Evolutionary conservation across 2,113 vertebrate genomes (phyloP).

Genomic region (Syngnathus scovelli): DNA sequence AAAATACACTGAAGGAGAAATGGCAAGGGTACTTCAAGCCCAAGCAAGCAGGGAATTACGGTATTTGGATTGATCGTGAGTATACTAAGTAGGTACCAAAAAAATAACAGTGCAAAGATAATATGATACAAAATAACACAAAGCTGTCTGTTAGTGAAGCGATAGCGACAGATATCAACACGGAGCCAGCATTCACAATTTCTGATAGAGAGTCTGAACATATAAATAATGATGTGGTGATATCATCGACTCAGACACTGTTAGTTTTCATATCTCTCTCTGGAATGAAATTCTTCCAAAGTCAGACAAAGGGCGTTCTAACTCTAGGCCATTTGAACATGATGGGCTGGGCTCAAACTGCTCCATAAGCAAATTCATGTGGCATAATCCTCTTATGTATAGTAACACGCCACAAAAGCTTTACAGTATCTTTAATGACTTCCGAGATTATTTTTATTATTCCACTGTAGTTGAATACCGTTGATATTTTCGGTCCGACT

Average conservation of each 20-base stretch:
- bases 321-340: not conserved
- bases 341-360: not conserved
- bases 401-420: not conserved
- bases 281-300: constrained; percentile 17
- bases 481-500: not conserved
- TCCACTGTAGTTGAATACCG: not conserved
- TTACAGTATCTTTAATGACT: not conserved
- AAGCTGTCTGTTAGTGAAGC: constrained; percentile 27
- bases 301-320: not conserved
- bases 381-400: not conserved
- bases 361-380: not conserved
- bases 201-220: constrained; percentile 38
- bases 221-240: constrained; percentile 50
- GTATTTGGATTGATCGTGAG: not conserved
- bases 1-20: constrained; percentile 30
- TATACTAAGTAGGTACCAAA: not conserved
- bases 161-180: constrained; percentile 29
- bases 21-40: constrained; percentile 8
- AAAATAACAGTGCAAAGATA: constrained; percentile 24
- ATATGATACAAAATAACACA: not conserved
- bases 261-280: constrained; percentile 25
- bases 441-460: not conserved
- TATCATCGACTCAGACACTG: constrained; percentile 27
- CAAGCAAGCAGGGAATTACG: constrained; percentile 15
- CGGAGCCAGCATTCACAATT: constrained; percentile 44